Base-by-base conservation (phyloP, 1,140 invertebrate genomes). In the Drosophila yakuba region DNA sequence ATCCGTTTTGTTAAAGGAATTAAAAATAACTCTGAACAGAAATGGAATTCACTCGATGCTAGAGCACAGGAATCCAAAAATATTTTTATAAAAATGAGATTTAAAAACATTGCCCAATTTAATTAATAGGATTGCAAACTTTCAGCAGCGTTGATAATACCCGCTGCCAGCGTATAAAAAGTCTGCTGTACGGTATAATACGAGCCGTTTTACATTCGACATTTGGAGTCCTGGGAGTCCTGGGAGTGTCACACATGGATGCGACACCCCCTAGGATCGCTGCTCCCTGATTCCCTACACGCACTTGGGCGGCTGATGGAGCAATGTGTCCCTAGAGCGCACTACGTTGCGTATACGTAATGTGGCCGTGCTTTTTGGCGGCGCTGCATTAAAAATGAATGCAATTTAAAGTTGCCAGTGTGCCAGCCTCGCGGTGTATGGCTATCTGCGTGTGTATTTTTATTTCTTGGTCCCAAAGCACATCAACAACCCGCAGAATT, bases 331-430 rank as follows among this genome's bases (percentile, higher is more conserved):
- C 85, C 84, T 63, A 80, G 86, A 79, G 84, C 78, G 69, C 74
- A 75, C 77, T 80, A 75, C 80, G 59, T 64, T 89, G 84, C 84
- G 84, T 89, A 89, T 89, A 89, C 84, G 84, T 89, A 89, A 84
- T 89, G 74, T 68, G 74, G 58, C 77, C 64, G 60, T 64, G 83
- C 83, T 83, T 64, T 77, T 79, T 79, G 84, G 76, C 60, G 47
- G 48, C 51, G 73, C 51, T 89, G 84, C 85, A 89, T 89, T 89
- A 89, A 89, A 89, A 80, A 89, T 89, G 84, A 89, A 89, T 89
- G 84, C 84, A 89, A 89, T 89, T 89, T 89, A 89, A 89, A 84
- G 85, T 84, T 78, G 71, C 58, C 57, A 32, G 55, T 39, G 55
- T 39, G n/a, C 47, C 17, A 28, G 4, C 64, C 47, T 61, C 64